Evolutionary conservation across 2,888 invertebrate genomes (phyloP).

Genomic region (Dendrolimus houi): DNA sequence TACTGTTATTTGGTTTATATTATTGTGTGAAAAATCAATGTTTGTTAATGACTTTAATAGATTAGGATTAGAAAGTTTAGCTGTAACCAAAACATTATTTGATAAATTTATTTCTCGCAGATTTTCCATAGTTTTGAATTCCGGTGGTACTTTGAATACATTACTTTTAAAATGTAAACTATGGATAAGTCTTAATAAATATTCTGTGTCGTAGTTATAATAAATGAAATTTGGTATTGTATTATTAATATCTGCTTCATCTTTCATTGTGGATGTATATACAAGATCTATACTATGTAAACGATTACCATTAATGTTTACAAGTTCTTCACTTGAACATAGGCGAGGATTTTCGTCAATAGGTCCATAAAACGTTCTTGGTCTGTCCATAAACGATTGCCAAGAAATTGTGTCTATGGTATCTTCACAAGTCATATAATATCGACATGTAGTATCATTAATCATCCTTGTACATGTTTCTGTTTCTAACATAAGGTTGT

Average conservation of each 20-base stretch:
- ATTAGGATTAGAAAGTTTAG: slow-evolving; percentile 25
- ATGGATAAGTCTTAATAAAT: slow-evolving; percentile 6
- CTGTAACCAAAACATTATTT: slow-evolving; percentile 26
- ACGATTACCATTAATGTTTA: neutral
- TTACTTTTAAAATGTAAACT: slow-evolving; percentile 32
- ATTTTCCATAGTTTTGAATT: slow-evolving; percentile 22
- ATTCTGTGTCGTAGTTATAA: too few species aligned
- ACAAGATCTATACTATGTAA: neutral
- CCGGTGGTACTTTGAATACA: slow-evolving; percentile 18
- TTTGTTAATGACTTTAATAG: slow-evolving; percentile 22
- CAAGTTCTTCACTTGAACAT: neutral
- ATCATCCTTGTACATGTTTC: neutral
- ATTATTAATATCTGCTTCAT: neutral
- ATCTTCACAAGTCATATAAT: neutral
- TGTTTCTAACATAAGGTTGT: neutral
- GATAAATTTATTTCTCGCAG: slow-evolving; percentile 32
- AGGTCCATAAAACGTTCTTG: neutral
- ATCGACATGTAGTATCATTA: neutral
- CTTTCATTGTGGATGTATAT: neutral
- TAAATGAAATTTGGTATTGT: too few species aligned
- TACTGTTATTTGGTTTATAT: slow-evolving; percentile 25
- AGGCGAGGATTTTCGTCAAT: neutral
- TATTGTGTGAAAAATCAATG: slow-evolving; percentile 44
- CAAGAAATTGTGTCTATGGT: neutral
- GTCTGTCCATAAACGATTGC: neutral